phyloP scores from a whole-genome alignment of 2,888 invertebrate genomes.

The Drosophila monieri region DNA sequence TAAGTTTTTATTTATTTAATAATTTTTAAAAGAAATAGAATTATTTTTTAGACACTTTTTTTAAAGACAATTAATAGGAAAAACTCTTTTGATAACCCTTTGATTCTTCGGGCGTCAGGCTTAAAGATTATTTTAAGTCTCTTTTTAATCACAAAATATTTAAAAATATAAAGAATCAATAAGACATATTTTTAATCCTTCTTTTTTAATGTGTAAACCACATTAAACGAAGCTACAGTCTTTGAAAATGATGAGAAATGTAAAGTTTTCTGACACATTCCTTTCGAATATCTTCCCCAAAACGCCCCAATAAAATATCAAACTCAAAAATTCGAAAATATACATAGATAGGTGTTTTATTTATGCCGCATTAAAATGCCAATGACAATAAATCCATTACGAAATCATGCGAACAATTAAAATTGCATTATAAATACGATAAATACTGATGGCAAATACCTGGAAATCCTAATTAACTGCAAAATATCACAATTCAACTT shows the following conservation, averaged over 20 bases:
- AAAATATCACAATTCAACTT: slow-evolving; percentile 74
- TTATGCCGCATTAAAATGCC: slow-evolving; percentile 66
- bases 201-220: neutral
- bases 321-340: slow-evolving; percentile 9
- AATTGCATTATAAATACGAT: slow-evolving; percentile 77
- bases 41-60: neutral
- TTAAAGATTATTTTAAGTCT: neutral
- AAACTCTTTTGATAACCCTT: too few relatives aligned
- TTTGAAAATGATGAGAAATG: slow-evolving; percentile 23
- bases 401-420: slow-evolving; percentile 75
- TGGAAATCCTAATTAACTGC: slow-evolving; percentile 76
- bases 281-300: neutral
- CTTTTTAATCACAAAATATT: neutral
- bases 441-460: slow-evolving; percentile 74
- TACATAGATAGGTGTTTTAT: slow-evolving; percentile 50
- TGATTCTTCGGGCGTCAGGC: neutral
- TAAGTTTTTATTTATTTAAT: neutral
- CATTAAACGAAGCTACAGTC: slow-evolving; percentile 6
- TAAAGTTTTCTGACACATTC: neutral
- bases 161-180: neutral
- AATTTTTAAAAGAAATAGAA: neutral
- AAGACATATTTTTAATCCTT: neutral
- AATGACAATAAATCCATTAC: slow-evolving; percentile 73
- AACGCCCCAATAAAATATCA: slow-evolving; percentile 18
- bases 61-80: too few relatives aligned